These are phyloP conservation scores for Amblyornis subalaris DNA, from an alignment of 2,113 vertebrate genomes.

Conservation along the genomic window DNA sequence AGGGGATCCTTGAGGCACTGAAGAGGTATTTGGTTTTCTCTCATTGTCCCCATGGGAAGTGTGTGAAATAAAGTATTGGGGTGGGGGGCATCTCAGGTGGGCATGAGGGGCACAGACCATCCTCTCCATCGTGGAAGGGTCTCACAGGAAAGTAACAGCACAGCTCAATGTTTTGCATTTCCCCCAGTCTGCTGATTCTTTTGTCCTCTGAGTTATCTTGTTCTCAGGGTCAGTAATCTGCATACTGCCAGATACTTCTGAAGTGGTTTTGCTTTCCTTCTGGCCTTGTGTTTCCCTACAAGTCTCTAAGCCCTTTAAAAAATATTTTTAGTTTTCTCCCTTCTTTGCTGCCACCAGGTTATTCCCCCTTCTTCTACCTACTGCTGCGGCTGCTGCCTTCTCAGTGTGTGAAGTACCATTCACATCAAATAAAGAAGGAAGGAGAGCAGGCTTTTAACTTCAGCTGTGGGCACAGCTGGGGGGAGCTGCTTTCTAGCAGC, in stretches of 20 bases:
- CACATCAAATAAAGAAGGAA: constrained; percentile 34
- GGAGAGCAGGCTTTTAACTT: constrained; percentile 40
- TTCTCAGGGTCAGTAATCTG: neutral
- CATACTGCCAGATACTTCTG: neutral
- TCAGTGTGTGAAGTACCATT: constrained; percentile 27
- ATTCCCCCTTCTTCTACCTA: neutral
- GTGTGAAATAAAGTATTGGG: neutral
- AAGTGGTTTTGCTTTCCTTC: constrained; percentile 11
- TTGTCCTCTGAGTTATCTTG: neutral
- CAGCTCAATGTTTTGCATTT: neutral
- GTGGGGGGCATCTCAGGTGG: neutral
- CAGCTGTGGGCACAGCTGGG: neutral
- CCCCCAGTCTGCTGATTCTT: neutral
- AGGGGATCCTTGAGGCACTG: neutral
- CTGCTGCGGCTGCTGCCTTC: neutral
- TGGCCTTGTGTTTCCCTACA: neutral
- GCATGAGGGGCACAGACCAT: neutral
- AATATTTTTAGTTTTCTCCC: neutral
- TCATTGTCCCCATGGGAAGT: neutral
- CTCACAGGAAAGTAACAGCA: neutral
- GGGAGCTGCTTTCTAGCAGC: neutral
- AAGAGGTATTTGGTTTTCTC: neutral
- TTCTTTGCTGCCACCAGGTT: neutral
- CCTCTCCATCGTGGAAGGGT: neutral
- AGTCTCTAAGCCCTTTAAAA: neutral